These are phyloP conservation scores for Pyralis farinalis DNA, from an alignment of 2,888 invertebrate species.

Conservation along the genomic window DNA sequence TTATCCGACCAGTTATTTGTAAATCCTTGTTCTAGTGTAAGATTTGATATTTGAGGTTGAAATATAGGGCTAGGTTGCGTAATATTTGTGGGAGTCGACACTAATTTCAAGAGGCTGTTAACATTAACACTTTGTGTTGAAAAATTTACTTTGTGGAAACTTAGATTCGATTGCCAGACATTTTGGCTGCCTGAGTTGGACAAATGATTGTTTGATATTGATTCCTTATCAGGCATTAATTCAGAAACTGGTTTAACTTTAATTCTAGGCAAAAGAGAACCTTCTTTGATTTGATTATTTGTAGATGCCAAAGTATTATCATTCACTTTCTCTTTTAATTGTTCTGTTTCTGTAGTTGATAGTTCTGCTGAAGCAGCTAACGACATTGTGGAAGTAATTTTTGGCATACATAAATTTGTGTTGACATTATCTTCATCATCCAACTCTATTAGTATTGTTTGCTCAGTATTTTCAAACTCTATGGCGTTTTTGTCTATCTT, in stretches of 20 bases:
- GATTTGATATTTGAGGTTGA: neutral
- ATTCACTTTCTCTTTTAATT: slow-evolving; percentile 4
- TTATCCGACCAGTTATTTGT: neutral
- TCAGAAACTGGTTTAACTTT: slow-evolving; percentile 66
- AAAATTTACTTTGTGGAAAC: neutral
- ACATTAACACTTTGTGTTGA: neutral
- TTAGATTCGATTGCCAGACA: neutral
- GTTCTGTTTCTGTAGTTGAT: neutral
- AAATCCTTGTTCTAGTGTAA: neutral
- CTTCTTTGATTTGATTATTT: slow-evolving; percentile 1
- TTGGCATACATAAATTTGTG: neutral
- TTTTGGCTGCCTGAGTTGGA: slow-evolving; percentile 1
- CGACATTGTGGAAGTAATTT: neutral
- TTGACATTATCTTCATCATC: neutral
- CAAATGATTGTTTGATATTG: neutral
- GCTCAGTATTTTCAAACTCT: neutral
- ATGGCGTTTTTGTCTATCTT: neutral
- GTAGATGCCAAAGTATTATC: slow-evolving; percentile 10
- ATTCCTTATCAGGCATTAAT: slow-evolving; percentile 44
- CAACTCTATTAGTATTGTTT: neutral
- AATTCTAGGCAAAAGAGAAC: slow-evolving; percentile 41
- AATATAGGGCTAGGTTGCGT: neutral
- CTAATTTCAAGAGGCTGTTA: neutral
- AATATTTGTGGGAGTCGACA: neutral
- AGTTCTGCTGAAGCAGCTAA: neutral